Base-by-base conservation (phyloP, 2,888 invertebrate genomes). In the Phengaris arion region DNA sequence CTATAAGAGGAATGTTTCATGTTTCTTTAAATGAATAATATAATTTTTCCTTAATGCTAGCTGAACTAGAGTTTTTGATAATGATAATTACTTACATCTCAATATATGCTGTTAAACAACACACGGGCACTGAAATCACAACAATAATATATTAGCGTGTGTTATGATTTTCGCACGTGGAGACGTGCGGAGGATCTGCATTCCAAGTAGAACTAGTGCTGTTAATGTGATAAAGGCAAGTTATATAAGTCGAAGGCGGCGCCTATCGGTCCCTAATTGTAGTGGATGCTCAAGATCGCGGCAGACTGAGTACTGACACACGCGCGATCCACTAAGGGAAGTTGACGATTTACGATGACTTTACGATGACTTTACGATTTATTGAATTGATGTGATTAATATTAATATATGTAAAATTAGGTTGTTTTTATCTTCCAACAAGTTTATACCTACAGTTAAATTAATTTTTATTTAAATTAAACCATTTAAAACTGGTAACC, bases 151-250 rank as follows among this genome's bases (percentile, higher is more conserved):
- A 12, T 7, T 12, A 7, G 48, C 22, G 54, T 6, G 35, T 4
- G 68, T 22, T 7, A 52, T 52, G 54, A 12, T 54, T 35, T 52
- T 52, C 72, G 54, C 72, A 51, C 12, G 35, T 7, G 35, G 35
- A 72, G 72, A 54, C 72, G 72, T 54, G 72, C 72, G 72, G 6
- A 54, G 72, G 72, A 54, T 72, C 54, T 13, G 72, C 52, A 72
- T 72, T 52, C 72, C 72, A 35, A 72, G 35, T 72, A 54, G 51
- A 22, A 72, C 72, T 72, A 54, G 72, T 54, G 72, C 22, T 22
- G 22, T 10, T 54, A 72, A 54, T 72, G 72, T 54, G 12, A 35
- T 72, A 72, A 72, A 72, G 22, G 5, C 72, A 54, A 72, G 72
- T 72, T 72, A 72, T 72, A 72, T 72, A 72, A 72, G 72, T 69